Conservation (phyloP, 2,797 vertebrate species). For the Sebastes cheni region DNA sequence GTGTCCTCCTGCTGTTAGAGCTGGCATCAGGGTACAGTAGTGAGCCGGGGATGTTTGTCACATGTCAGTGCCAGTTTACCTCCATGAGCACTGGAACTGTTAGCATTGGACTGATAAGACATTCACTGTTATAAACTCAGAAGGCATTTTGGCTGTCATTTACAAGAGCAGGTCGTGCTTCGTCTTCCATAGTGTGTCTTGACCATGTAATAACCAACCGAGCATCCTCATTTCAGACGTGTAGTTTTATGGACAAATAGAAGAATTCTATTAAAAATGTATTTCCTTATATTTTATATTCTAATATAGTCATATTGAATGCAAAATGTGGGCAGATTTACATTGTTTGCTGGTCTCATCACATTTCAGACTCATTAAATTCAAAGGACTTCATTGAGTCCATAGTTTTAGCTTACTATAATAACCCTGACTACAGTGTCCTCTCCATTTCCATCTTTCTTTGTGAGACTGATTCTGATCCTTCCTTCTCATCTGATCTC, state of each 20-base stretch:
- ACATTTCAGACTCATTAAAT: neutral
- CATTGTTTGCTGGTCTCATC: neutral
- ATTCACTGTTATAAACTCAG: neutral
- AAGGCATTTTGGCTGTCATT: neutral
- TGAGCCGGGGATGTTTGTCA: neutral
- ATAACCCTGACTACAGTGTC: too few species aligned
- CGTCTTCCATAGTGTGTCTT: neutral
- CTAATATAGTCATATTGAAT: neutral
- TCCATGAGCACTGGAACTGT: neutral
- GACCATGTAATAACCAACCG: neutral
- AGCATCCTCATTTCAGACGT: neutral
- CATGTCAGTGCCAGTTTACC: neutral
- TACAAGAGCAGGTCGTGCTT: neutral
- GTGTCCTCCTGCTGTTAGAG: neutral
- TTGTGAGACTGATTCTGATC: constrained; percentile 12
- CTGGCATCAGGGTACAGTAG: neutral
- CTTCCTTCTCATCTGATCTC: constrained; percentile 10
- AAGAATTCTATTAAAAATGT: neutral
- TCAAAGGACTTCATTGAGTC: neutral
- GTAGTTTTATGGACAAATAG: neutral
- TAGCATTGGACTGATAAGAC: neutral
- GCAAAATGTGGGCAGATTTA: neutral
- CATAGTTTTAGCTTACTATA: too few species aligned
- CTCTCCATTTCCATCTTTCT: neutral
- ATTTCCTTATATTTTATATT: neutral